phyloP scores from a whole-genome alignment of 2,797 vertebrate species.

The Chelon labrosus region DNA sequence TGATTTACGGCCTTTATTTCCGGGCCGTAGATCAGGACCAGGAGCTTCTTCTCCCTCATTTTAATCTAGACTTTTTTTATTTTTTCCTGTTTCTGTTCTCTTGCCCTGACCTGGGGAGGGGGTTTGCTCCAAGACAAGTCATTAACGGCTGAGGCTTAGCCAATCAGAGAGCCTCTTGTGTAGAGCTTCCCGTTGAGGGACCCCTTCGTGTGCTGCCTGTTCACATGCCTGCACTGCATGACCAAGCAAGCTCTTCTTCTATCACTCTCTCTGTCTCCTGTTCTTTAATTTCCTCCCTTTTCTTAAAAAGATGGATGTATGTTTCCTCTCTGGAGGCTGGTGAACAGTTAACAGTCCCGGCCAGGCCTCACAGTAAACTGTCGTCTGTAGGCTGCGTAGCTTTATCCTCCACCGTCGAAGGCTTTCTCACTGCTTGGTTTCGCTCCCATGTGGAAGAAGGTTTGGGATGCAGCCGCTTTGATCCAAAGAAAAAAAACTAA shows the following conservation, averaged over 20 bases:
- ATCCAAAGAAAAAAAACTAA: constrained; percentile 68
- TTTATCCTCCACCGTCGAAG: constrained; percentile 60
- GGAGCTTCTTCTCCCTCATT: constrained; percentile 54
- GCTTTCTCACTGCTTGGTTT: constrained; percentile 78
- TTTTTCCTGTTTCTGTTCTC: constrained; percentile 73
- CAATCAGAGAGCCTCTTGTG: constrained; percentile 71
- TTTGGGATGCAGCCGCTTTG: constrained; percentile 81
- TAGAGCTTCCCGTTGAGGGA: constrained; percentile 78
- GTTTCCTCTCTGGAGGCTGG: constrained; percentile 50
- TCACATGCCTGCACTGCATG: constrained; percentile 88
- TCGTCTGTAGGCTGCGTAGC: constrained; percentile 63
- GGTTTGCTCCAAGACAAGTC: constrained; percentile 60
- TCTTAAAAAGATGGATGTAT: constrained; percentile 23
- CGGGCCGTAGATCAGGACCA: constrained; percentile 66
- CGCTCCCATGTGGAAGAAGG: constrained; percentile 76
- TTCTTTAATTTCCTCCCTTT: constrained; percentile 58
- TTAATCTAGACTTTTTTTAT: constrained; percentile 64
- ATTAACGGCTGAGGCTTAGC: constrained; percentile 70
- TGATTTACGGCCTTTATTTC: constrained; percentile 65
- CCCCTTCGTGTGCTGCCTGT: constrained; percentile 83
- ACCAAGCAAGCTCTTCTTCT: constrained; percentile 81
- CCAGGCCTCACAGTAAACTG: constrained; percentile 66
- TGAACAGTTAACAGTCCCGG: constrained; percentile 55
- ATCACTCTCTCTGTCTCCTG: constrained; percentile 73
- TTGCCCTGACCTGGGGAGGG: constrained; percentile 68